Percentiles rank a stretch among this genome's conserved stretches.
Conservation (phyloP, 2,113 vertebrate species). For the Triplophysa siluroides region DNA sequence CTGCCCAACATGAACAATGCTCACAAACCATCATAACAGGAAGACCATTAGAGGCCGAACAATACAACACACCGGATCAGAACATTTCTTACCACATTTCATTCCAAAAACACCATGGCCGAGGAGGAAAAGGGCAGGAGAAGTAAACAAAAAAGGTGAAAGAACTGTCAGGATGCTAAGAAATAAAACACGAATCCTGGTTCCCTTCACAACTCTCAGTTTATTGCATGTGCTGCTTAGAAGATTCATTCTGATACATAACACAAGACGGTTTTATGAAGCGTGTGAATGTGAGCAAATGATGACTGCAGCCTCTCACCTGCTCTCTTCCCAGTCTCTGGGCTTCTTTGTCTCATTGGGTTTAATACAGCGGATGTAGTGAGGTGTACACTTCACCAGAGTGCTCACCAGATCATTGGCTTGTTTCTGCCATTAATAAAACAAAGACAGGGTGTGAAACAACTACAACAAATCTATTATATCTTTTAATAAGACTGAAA, state of each 20-base stretch:
- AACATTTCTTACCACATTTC: conserved; percentile 46
- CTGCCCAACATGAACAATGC: conserved; percentile 32
- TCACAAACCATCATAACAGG: conserved; percentile 67
- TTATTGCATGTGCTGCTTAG: neutral
- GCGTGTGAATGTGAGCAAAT: neutral
- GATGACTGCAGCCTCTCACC: conserved; percentile 72
- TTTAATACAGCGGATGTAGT: conserved; percentile 99
- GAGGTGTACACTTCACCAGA: conserved; percentile 96
- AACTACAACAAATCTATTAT: neutral
- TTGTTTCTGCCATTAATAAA: conserved; percentile 83
- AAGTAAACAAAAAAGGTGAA: conserved; percentile 3
- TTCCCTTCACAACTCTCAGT: neutral
- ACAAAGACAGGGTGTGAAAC: conserved; percentile 20
- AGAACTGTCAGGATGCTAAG: neutral
- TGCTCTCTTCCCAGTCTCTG: conserved; percentile 95
- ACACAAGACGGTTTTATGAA: neutral
- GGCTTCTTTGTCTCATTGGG: conserved; percentile 98
- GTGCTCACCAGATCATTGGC: conserved; percentile 96
- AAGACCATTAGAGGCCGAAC: conserved; percentile 64
- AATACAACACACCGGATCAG: conserved; percentile 60
- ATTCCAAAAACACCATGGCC: conserved; percentile 6
- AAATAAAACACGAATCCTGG: neutral
- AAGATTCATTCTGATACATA: neutral
- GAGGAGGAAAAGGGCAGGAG: conserved; percentile 45
- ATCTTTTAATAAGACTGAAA: neutral